Conservation (phyloP, 2,797 vertebrate genomes). For the Hydrophis major region DNA sequence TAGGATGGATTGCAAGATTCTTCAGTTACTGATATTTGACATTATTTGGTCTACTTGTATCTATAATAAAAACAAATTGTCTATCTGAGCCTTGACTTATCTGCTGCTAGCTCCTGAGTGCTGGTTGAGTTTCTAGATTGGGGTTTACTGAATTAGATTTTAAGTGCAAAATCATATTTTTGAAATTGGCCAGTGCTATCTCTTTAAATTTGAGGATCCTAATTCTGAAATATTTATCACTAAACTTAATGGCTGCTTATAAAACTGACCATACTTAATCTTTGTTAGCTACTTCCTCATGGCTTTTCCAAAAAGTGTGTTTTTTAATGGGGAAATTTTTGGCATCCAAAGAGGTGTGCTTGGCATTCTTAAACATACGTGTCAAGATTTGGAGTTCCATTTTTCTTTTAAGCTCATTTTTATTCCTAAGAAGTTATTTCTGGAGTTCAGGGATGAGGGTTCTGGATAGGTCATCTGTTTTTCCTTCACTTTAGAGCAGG, state of each 20-base stretch:
- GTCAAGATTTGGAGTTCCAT: not conserved
- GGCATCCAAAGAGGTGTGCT: not conserved
- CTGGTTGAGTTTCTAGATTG: not conserved
- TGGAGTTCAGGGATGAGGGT: not conserved
- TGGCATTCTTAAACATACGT: not conserved
- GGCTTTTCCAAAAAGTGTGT: not conserved
- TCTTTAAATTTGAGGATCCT: not conserved
- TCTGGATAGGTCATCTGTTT: not conserved
- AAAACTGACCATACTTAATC: slow-evolving; percentile 1
- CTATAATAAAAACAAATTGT: not conserved
- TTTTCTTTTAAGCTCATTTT: not conserved
- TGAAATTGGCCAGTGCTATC: not conserved
- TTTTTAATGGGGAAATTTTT: not conserved
- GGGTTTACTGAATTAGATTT: not conserved
- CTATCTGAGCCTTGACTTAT: not conserved
- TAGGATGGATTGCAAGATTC: not conserved
- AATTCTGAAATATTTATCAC: not conserved
- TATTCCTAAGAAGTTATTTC: not conserved
- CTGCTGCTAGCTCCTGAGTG: not conserved
- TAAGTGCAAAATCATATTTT: not conserved
- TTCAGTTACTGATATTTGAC: not conserved
- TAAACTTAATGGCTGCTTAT: not conserved
- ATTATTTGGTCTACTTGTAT: not conserved
- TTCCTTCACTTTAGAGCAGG: not conserved
- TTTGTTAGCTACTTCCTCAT: not conserved